These are phyloP conservation scores for Eulemur coronatus DNA, from an alignment of 2,797 vertebrate genomes.

Conservation along the genomic window DNA sequence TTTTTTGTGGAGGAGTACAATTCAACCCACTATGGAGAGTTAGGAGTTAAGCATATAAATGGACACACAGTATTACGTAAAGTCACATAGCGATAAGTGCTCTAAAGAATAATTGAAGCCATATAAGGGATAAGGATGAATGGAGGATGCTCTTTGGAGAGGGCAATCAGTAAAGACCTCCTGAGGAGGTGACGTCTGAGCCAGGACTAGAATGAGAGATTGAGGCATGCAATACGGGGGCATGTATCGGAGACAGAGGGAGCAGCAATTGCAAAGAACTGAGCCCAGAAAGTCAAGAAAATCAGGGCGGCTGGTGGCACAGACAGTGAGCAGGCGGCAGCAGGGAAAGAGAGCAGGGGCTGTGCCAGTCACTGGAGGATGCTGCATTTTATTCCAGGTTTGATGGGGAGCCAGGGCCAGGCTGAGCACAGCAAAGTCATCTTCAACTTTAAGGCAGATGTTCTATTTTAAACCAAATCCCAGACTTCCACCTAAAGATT, in stretches of 20 bases:
- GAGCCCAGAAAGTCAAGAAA: background rate
- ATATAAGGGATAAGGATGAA: background rate
- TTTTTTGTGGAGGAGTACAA: background rate
- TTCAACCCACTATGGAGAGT: background rate
- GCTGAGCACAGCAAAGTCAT: background rate
- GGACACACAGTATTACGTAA: background rate
- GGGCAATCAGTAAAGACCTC: background rate
- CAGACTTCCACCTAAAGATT: background rate
- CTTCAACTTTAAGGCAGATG: background rate
- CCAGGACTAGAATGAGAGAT: background rate
- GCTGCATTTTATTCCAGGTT: background rate
- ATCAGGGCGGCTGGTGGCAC: background rate
- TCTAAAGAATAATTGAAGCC: background rate
- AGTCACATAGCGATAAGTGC: background rate
- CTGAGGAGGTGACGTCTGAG: background rate
- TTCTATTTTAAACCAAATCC: background rate
- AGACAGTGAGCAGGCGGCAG: rapidly evolving
- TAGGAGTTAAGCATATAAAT: background rate
- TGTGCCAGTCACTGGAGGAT: rapidly evolving
- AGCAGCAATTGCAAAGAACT: background rate
- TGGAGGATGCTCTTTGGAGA: background rate
- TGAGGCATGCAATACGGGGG: background rate
- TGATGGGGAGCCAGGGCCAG: background rate
- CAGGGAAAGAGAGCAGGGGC: background rate
- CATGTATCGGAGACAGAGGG: rapidly evolving